phyloP scores from a whole-genome alignment of 2,888 invertebrate species.

The Oxystoma pomonae region DNA sequence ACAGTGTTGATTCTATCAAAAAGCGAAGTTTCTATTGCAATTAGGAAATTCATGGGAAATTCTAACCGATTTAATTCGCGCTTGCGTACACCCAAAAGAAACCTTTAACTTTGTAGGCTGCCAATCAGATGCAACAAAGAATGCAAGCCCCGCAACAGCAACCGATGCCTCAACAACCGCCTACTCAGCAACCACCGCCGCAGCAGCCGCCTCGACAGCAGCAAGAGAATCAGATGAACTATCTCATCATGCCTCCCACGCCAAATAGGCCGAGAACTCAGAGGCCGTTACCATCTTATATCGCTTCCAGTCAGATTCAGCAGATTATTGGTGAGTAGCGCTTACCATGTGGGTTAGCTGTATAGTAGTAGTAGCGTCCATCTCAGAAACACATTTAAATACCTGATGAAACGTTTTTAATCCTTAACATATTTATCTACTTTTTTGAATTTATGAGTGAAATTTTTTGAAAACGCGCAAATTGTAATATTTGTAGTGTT shows the following conservation, averaged over 20 bases:
- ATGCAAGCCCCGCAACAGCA: background rate
- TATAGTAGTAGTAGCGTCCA: too few species aligned
- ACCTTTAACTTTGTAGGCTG: background rate
- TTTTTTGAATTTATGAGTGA: too few species aligned
- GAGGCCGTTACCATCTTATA: conserved; percentile 38
- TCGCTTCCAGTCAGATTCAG: conserved; percentile 42
- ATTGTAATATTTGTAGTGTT: too few species aligned
- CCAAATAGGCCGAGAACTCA: conserved; percentile 31
- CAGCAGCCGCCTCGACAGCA: conserved; percentile 5
- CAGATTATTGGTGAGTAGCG: conserved; percentile 41
- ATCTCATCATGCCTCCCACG: conserved; percentile 36
- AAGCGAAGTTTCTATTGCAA: too few species aligned
- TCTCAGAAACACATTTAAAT: too few species aligned
- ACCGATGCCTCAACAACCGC: conserved; percentile 11
- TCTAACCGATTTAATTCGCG: too few species aligned
- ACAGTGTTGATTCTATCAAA: too few species aligned
- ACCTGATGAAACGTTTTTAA: too few species aligned
- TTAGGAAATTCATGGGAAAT: too few species aligned
- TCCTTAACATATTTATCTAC: conserved; percentile 1
- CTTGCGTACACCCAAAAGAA: too few species aligned
- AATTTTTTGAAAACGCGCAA: too few species aligned
- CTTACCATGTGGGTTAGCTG: background rate
- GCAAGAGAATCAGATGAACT: conserved; percentile 32
- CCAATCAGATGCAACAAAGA: background rate
- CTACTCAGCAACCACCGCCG: conserved; percentile 27